Conservation (phyloP, 2,797 vertebrate species). For the Scarus forsteni region DNA sequence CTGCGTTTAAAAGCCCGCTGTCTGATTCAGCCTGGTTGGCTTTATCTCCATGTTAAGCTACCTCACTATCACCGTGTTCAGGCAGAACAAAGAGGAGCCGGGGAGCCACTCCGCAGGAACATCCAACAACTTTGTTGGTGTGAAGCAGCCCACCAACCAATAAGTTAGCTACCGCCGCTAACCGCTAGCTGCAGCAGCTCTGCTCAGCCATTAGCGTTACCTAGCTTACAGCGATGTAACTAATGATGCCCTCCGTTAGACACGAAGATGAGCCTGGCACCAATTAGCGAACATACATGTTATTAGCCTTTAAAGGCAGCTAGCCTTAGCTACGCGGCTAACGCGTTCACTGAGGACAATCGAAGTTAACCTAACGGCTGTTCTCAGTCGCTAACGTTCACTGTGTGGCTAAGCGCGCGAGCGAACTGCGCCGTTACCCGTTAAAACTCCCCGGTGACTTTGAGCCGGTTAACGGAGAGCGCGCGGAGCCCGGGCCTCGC, state of each 20-base stretch:
- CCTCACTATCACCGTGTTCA: slow-evolving; percentile 58
- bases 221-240: not conserved
- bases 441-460: slow-evolving; percentile 66
- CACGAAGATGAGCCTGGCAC: slow-evolving; percentile 1
- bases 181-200: slow-evolving; percentile 53
- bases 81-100: slow-evolving; percentile 83
- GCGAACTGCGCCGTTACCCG: slow-evolving; percentile 55
- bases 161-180: slow-evolving; percentile 74
- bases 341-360: slow-evolving; percentile 63
- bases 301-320: slow-evolving; percentile 32
- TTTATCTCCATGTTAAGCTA: slow-evolving; percentile 70
- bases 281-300: slow-evolving; percentile 16
- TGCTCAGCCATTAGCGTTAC: slow-evolving; percentile 22
- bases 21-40: slow-evolving; percentile 31
- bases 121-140: slow-evolving; percentile 78
- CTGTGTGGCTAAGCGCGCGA: slow-evolving; percentile 60
- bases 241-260: slow-evolving; percentile 26
- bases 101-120: slow-evolving; percentile 73
- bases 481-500: slow-evolving; percentile 10
- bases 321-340: slow-evolving; percentile 56
- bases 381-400: slow-evolving; percentile 64
- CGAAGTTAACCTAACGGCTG: slow-evolving; percentile 72
- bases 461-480: slow-evolving; percentile 31
- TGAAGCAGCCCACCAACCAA: slow-evolving; percentile 52
- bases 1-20: slow-evolving; percentile 31